Evolutionary conservation across 2,888 invertebrate species (phyloP).

Genomic region (Tanypteryx hageni): DNA sequence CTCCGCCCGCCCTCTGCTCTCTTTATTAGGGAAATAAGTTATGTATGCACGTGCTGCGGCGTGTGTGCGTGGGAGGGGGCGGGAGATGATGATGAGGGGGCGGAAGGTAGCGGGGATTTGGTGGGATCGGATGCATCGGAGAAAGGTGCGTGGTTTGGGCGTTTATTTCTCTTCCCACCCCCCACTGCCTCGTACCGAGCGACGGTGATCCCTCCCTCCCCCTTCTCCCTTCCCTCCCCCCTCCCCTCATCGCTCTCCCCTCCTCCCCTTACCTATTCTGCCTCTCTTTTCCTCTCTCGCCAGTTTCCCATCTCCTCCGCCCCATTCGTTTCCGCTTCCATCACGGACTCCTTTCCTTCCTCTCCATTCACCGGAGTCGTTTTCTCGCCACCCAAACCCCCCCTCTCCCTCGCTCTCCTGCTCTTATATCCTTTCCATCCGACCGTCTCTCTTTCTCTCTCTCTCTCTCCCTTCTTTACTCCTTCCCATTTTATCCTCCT

Average conservation of each 20-base stretch:
- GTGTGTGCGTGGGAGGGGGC: not conserved
- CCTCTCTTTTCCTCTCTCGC: not conserved
- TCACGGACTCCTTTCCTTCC: not conserved
- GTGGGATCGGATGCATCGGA: slow-evolving; percentile 1
- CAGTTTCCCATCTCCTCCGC: slow-evolving; percentile 18
- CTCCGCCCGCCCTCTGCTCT: not conserved
- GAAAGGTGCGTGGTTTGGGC: not conserved
- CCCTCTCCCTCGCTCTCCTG: not conserved
- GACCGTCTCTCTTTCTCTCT: not conserved
- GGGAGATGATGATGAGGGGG: not conserved
- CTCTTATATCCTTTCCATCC: not conserved
- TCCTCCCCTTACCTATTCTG: slow-evolving; percentile 24
- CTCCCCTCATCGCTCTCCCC: not conserved
- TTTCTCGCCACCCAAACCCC: not conserved
- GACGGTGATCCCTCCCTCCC: slow-evolving; percentile 11
- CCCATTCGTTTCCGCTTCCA: slow-evolving; percentile 11
- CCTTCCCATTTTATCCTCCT: not conserved
- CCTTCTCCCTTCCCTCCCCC: not conserved
- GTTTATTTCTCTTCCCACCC: not conserved
- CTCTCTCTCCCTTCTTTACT: not conserved
- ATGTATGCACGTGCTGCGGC: slow-evolving; percentile 49
- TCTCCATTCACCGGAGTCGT: slow-evolving; percentile 41
- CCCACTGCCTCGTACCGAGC: not conserved
- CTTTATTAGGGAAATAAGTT: slow-evolving; percentile 46
- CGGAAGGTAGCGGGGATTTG: not conserved